Conservation (phyloP, 2,113 vertebrate genomes). For the Cyrtonyx montezumae region DNA sequence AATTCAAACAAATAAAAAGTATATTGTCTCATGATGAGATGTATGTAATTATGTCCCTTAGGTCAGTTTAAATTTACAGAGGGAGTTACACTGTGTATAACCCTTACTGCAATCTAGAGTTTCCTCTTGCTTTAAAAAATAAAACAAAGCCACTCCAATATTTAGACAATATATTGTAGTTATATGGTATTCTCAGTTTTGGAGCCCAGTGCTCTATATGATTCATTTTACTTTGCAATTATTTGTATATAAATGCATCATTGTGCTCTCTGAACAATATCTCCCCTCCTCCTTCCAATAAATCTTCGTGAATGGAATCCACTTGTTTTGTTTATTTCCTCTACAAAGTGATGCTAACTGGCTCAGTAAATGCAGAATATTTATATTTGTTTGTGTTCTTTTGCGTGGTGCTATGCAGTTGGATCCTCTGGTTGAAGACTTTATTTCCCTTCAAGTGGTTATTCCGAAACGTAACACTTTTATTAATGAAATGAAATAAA, state of each 20-base stretch:
- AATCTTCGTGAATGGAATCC: constrained; percentile 49
- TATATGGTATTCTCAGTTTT: background rate
- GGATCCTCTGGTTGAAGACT: background rate
- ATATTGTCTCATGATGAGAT: constrained; percentile 90
- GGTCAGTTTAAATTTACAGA: constrained; percentile 90
- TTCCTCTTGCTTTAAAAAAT: constrained; percentile 51
- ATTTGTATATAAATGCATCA: constrained; percentile 63
- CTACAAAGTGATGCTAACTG: constrained; percentile 24
- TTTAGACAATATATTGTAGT: constrained; percentile 24
- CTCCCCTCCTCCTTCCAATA: constrained; percentile 18
- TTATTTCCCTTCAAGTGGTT: background rate
- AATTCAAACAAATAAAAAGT: constrained; percentile 93
- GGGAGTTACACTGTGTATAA: constrained; percentile 75
- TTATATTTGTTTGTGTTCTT: constrained; percentile 31
- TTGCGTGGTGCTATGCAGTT: background rate
- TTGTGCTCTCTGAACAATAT: constrained; percentile 33
- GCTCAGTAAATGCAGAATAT: constrained; percentile 44
- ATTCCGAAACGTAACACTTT: background rate
- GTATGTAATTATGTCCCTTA: constrained; percentile 90
- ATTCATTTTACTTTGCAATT: constrained; percentile 42
- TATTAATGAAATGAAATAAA: background rate
- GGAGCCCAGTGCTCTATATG: background rate
- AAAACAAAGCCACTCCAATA: constrained; percentile 20
- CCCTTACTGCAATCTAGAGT: constrained; percentile 69
- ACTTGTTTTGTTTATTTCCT: constrained; percentile 43